Evolutionary conservation across 1,140 invertebrate species (phyloP).

Genomic region (Diachasma alloeum): DNA sequence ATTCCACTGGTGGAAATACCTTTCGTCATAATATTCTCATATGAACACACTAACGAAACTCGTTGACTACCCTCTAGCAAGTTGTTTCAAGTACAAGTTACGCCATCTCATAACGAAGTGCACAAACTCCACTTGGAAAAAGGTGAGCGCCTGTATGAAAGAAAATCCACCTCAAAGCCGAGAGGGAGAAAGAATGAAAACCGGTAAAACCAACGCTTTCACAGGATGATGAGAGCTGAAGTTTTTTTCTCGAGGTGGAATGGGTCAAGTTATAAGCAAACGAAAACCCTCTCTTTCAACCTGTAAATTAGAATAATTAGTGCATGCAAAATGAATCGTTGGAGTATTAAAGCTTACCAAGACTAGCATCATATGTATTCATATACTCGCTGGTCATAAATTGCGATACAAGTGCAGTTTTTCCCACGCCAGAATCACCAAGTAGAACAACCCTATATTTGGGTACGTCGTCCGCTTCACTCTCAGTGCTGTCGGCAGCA

Average conservation of each 20-base stretch:
- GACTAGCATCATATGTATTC: constrained; percentile 88
- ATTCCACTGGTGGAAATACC: not conserved
- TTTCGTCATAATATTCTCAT: no score
- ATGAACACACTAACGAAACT: no score
- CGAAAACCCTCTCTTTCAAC: not conserved
- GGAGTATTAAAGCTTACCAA: constrained; percentile 70
- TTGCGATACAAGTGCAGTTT: constrained; percentile 87
- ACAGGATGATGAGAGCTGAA: not conserved
- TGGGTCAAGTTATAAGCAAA: not conserved
- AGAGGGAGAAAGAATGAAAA: not conserved
- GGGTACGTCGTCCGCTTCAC: constrained; percentile 68
- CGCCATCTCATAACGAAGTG: not conserved
- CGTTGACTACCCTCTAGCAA: not conserved
- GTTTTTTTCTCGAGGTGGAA: not conserved
- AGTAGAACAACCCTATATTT: constrained; percentile 84
- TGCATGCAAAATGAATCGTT: constrained; percentile 21
- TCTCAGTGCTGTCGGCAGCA: constrained; percentile 64
- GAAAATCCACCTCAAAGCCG: not conserved
- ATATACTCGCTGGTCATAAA: constrained; percentile 96
- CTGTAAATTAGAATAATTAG: not conserved
- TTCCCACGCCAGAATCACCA: constrained; percentile 87
- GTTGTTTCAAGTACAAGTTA: not conserved
- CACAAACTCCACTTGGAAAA: constrained; percentile 9
- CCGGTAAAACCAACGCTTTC: not conserved
- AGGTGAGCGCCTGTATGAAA: not conserved